A percentile compares a stretch with the other conserved stretches of the same genome.
These are phyloP conservation scores for Gallinago stenura DNA, from an alignment of 2,797 vertebrate genomes.

Conservation along the genomic window DNA sequence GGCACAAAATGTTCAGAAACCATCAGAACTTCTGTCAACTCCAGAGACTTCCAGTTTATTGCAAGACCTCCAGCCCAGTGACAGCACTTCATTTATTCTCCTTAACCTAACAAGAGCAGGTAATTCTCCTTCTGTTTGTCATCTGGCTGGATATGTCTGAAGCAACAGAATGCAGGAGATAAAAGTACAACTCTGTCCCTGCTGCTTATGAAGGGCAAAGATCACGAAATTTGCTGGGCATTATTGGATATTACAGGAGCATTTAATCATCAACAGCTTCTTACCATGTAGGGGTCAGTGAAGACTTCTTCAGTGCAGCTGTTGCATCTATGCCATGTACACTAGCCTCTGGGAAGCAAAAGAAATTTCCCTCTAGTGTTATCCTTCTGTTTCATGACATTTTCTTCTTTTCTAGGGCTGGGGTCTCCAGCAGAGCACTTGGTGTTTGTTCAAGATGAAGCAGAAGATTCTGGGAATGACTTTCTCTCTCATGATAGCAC, in stretches of 20 bases:
- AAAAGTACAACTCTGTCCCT: background rate
- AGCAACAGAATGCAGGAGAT: background rate
- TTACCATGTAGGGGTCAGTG: background rate
- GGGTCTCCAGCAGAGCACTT: conserved; percentile 93
- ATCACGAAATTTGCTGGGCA: background rate
- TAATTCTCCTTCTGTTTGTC: conserved; percentile 62
- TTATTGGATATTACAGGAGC: conserved; percentile 14
- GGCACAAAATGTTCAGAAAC: conserved; percentile 86
- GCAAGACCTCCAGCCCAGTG: conserved; percentile 93
- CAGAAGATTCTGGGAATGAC: conserved; percentile 87
- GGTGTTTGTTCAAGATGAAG: conserved; percentile 93
- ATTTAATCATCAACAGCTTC: conserved; percentile 7
- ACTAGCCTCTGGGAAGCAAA: background rate
- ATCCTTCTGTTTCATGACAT: background rate
- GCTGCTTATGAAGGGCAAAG: conserved; percentile 15
- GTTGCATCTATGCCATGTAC: background rate
- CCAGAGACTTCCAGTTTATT: conserved; percentile 86
- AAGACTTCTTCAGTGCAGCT: background rate
- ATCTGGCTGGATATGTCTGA: background rate
- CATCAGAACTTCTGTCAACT: conserved; percentile 81
- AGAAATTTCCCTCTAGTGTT: background rate
- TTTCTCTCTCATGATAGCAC: conserved; percentile 88
- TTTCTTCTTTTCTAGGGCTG: conserved; percentile 81
- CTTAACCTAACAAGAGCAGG: conserved; percentile 96
- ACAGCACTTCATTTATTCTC: conserved; percentile 95